A percentile compares a stretch with the other conserved stretches of the same genome.
Conservation (phyloP, 2,797 vertebrate genomes). For the Alfaro cultratus region DNA sequence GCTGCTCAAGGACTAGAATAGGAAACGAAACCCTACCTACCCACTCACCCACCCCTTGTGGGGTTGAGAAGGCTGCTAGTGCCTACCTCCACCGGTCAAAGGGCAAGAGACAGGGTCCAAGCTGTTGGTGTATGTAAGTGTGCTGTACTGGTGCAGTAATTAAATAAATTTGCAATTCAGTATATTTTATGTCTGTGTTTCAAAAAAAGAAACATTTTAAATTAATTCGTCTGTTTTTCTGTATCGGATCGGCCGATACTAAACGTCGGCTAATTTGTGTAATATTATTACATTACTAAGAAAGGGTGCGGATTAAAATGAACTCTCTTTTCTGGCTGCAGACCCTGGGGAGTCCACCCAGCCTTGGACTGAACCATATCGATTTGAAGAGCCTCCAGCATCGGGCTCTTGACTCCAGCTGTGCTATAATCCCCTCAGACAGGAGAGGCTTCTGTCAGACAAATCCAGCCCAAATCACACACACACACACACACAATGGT, state of each 20-base stretch:
- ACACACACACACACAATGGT: not conserved
- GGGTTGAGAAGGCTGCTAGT: too few species aligned
- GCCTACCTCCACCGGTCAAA: too few species aligned
- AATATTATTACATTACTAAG: not conserved
- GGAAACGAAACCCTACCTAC: not conserved
- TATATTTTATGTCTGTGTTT: too few species aligned
- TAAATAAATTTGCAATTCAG: too few species aligned
- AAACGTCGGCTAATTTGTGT: not conserved
- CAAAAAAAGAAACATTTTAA: too few species aligned
- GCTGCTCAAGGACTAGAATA: slow-evolving; percentile 3
- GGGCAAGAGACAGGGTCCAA: too few species aligned
- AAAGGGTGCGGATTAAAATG: not conserved
- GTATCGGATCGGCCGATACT: too few species aligned
- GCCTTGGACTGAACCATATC: not conserved
- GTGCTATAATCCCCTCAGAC: slow-evolving; percentile 12
- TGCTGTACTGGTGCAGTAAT: too few species aligned
- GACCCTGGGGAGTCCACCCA: not conserved
- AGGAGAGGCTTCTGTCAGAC: not conserved
- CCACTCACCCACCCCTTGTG: too few species aligned
- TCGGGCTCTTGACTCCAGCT: slow-evolving; percentile 10
- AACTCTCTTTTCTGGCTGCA: not conserved
- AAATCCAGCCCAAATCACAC: not conserved
- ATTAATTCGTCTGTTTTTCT: too few species aligned
- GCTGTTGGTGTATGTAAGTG: too few species aligned
- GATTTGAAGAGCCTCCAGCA: slow-evolving; percentile 6